Conservation (phyloP, 2,888 invertebrate genomes). For the Lithodes maja region DNA sequence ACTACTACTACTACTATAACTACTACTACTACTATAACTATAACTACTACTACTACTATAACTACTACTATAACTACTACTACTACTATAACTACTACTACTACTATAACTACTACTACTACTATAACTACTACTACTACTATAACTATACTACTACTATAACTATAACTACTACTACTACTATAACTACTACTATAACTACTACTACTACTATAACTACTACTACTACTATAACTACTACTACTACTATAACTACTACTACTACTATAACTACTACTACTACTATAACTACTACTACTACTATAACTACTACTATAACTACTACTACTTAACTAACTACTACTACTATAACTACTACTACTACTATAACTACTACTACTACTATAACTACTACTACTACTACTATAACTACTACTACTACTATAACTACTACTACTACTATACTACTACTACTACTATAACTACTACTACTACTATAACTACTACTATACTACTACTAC, state of each 20-base stretch:
- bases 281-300: no score
- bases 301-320: no score
- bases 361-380: not conserved
- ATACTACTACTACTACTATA: no score
- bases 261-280: no score
- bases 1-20: not conserved
- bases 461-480: no score
- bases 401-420: no score
- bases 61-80: not conserved
- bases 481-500: no score
- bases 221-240: not conserved
- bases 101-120: not conserved
- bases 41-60: not conserved
- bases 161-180: not conserved
- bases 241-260: not conserved
- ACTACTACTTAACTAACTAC: no score
- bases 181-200: not conserved
- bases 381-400: no score
- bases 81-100: not conserved
- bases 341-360: not conserved
- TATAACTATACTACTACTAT: no score
- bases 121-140: not conserved
- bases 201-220: not conserved
- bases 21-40: not conserved
- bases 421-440: no score